phyloP scores from a whole-genome alignment of 2,113 vertebrate species.

The Bos javanicus region DNA sequence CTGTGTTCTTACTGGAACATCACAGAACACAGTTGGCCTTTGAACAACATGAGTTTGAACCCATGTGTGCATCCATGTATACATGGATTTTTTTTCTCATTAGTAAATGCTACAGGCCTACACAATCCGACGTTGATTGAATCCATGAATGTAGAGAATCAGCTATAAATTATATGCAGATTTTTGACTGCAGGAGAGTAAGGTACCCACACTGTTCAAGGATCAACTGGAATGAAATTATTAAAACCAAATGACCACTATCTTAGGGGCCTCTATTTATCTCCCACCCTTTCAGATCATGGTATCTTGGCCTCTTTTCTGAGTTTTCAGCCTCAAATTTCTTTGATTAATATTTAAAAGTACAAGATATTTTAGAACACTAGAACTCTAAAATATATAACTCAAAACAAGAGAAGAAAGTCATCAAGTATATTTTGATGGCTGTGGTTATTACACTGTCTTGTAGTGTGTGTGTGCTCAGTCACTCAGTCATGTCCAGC shows the following conservation, averaged over 20 bases:
- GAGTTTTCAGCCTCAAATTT: not conserved
- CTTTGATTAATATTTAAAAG: not conserved
- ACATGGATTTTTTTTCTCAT: not conserved
- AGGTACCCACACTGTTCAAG: not conserved
- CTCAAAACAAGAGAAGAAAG: not conserved
- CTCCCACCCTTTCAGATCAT: not conserved
- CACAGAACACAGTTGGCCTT: not conserved
- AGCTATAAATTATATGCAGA: not conserved
- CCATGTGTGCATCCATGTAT: not conserved
- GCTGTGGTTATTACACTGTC: not conserved
- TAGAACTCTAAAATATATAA: not conserved
- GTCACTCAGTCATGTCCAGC: not conserved
- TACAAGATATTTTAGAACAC: not conserved
- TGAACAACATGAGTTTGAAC: not conserved
- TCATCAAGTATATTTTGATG: not conserved
- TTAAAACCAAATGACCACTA: not conserved
- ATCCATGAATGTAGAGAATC: not conserved
- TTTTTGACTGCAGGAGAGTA: not conserved
- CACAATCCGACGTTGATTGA: not conserved
- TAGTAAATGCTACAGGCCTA: not conserved
- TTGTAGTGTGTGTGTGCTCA: not conserved
- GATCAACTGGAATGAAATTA: not conserved
- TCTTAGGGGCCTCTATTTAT: not conserved
- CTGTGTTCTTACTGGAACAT: not conserved
- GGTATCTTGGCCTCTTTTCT: not conserved